Evolutionary conservation across 2,888 invertebrate species (phyloP).

Genomic region (Dorcus parallelipipedus): DNA sequence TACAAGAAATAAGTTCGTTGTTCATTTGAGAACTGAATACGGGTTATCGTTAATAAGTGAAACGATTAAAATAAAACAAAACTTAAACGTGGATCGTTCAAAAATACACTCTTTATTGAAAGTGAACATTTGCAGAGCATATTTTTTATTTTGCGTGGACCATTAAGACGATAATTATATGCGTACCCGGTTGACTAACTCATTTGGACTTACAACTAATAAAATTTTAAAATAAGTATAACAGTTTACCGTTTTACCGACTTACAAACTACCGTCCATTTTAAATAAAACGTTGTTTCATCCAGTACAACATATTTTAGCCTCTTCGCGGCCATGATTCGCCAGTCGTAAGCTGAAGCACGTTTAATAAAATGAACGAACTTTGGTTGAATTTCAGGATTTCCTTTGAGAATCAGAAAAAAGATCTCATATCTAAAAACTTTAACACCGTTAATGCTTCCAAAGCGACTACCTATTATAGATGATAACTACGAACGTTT

Average conservation of each 20-base stretch:
- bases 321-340: no score
- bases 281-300: conserved; percentile 10
- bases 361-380: conserved; percentile 17
- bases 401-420: conserved; percentile 24
- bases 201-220: conserved; percentile 15
- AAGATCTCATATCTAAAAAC: conserved; percentile 1
- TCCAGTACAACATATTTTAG: neutral
- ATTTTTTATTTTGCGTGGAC: neutral
- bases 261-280: conserved; percentile 25
- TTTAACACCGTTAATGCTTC: conserved; percentile 3
- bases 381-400: conserved; percentile 22
- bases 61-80: conserved; percentile 15
- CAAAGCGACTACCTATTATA: conserved; percentile 3
- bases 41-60: neutral
- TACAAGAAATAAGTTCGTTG: conserved; percentile 10
- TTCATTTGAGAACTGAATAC: neutral
- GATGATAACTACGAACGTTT: conserved; percentile 2
- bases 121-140: conserved; percentile 1
- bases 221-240: conserved; percentile 29
- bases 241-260: conserved; percentile 26
- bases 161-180: neutral
- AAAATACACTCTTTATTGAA: conserved; percentile 16
- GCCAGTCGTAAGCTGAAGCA: conserved; percentile 3
- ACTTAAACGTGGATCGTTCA: conserved; percentile 8
- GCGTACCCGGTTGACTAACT: conserved; percentile 1